A percentile compares a stretch with the other conserved stretches of the same genome.
These are phyloP conservation scores for Thysanoteuthis rhombus DNA, from an alignment of 2,888 invertebrate species.

Conservation along the genomic window DNA sequence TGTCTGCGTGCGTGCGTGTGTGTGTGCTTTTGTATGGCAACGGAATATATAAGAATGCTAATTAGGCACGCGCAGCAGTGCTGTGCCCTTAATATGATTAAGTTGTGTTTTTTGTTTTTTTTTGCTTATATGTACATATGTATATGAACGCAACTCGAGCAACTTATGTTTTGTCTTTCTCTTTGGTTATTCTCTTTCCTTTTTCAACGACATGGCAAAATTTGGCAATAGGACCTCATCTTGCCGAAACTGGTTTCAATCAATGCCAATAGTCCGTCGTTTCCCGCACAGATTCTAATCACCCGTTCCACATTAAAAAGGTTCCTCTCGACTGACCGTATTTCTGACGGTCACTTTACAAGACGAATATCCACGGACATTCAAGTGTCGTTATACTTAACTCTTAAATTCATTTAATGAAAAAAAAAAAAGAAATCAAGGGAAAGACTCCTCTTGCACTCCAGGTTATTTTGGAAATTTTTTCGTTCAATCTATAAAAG, in stretches of 20 bases:
- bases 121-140: background rate
- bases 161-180: background rate
- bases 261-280: background rate
- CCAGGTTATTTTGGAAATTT: too few relatives aligned
- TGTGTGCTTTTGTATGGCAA: background rate
- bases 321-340: background rate
- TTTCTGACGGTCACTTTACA: background rate
- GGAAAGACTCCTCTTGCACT: too few relatives aligned
- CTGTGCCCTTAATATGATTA: too few relatives aligned
- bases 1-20: background rate
- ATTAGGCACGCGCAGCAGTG: too few relatives aligned
- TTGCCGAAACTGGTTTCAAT: background rate
- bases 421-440: too few relatives aligned
- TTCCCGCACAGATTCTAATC: background rate
- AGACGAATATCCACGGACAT: background rate
- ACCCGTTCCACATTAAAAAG: background rate
- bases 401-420: too few relatives aligned
- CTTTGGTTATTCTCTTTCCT: background rate
- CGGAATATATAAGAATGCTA: background rate
- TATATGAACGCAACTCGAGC: background rate
- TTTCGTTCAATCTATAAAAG: too few relatives aligned
- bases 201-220: background rate
- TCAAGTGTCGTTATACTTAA: background rate
- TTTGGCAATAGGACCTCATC: background rate
- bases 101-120: too few relatives aligned